A percentile compares a stretch with the other conserved stretches of the same genome.
phyloP scores from a whole-genome alignment of 2,888 invertebrate species.

The Stenichneumon culpator region DNA sequence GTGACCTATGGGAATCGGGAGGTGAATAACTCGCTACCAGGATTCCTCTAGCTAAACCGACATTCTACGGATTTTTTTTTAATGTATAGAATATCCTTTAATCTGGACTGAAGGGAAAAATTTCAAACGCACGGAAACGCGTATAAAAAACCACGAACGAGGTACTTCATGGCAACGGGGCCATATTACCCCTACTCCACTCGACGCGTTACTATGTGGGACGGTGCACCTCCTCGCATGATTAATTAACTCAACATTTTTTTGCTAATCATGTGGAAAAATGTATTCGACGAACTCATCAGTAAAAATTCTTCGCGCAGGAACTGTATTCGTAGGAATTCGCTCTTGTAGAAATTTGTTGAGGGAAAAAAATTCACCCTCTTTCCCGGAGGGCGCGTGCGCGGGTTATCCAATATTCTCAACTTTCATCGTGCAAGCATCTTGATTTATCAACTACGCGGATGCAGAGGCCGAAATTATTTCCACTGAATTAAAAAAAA shows the following conservation, averaged over 20 bases:
- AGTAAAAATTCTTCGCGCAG: background rate
- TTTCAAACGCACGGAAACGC: background rate
- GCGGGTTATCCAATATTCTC: background rate
- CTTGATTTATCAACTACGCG: background rate
- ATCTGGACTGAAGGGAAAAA: background rate
- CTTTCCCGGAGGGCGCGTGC: background rate
- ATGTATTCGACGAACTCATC: slow-evolving; percentile 55
- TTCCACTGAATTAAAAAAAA: background rate
- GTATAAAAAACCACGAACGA: slow-evolving; percentile 14
- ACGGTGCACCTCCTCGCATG: background rate
- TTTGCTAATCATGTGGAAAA: slow-evolving; percentile 70
- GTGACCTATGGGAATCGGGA: background rate
- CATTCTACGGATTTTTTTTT: background rate
- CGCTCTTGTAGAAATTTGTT: background rate
- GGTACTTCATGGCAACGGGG: slow-evolving; percentile 38
- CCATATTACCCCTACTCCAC: background rate
- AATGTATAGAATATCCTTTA: slow-evolving; percentile 4
- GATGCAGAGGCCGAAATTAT: background rate
- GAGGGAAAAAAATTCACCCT: background rate
- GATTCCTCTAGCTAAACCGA: slow-evolving; percentile 2
- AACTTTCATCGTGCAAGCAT: background rate
- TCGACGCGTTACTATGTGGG: background rate
- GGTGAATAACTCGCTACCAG: background rate
- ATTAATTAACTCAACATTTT: slow-evolving; percentile 65
- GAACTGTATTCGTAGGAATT: background rate